Conservation (phyloP, 2,113 vertebrate species). For the Dasypus novemcinctus region DNA sequence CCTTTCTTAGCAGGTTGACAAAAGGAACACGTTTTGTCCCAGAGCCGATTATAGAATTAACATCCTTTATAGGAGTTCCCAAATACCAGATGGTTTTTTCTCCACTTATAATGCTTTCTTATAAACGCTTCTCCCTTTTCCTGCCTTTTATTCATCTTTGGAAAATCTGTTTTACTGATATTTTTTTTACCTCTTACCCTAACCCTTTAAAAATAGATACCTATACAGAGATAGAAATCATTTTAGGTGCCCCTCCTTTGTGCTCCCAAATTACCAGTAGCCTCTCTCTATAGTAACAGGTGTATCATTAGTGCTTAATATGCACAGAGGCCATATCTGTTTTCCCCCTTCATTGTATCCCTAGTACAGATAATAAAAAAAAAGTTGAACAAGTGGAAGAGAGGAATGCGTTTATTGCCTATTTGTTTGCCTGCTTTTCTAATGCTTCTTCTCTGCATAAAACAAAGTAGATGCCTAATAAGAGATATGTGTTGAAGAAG, state of each 20-base stretch:
- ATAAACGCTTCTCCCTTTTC: neutral
- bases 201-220: neutral
- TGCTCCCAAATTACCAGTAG: neutral
- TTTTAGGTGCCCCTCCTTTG: neutral
- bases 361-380: neutral
- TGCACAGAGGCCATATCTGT: neutral
- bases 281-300: neutral
- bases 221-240: neutral
- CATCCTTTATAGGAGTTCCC: neutral
- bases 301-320: neutral
- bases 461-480: neutral
- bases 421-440: neutral
- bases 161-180: neutral
- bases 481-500: neutral
- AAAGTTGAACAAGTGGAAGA: neutral
- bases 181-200: neutral
- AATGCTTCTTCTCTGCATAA: neutral
- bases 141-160: neutral
- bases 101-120: neutral
- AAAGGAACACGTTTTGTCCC: neutral
- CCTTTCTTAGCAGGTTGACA: neutral
- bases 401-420: fast-evolving
- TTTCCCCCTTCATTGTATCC: neutral
- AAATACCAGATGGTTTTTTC: neutral
- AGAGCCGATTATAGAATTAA: neutral